A percentile compares a stretch with the other conserved stretches of the same genome.
These are phyloP conservation scores for Tympanoctomys barrerae DNA, from an alignment of 2,797 vertebrate species.

Conservation along the genomic window DNA sequence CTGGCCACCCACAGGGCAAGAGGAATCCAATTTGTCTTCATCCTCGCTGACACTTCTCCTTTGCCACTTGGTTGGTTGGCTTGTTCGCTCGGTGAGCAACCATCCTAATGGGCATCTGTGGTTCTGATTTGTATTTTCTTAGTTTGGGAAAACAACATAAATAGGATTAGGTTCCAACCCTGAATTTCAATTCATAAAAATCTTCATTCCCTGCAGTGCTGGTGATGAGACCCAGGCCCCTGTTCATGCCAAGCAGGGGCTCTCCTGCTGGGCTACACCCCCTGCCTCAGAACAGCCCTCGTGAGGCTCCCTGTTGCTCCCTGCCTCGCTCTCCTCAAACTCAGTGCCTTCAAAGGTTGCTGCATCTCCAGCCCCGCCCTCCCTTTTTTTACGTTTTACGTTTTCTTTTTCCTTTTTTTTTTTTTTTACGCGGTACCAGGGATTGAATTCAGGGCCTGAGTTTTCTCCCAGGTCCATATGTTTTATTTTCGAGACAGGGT, in stretches of 20 bases:
- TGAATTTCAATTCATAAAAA: constrained; percentile 48
- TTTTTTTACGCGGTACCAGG: too few species aligned
- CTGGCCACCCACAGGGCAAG: background rate
- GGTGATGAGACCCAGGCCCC: background rate
- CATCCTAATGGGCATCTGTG: background rate
- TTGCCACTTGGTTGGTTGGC: background rate
- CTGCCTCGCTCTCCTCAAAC: background rate
- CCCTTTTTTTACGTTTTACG: background rate
- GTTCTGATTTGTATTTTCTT: background rate
- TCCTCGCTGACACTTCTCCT: background rate
- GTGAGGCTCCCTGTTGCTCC: background rate
- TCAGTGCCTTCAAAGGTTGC: background rate
- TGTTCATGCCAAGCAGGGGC: background rate
- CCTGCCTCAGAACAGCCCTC: background rate
- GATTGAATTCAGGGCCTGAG: too few species aligned
- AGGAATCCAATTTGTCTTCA: background rate
- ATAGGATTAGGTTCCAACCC: background rate
- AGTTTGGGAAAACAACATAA: constrained; percentile 2
- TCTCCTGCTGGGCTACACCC: background rate
- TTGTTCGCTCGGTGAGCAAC: background rate
- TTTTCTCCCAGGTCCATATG: background rate
- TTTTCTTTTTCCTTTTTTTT: too few species aligned
- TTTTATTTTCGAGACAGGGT: background rate
- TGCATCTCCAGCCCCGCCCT: background rate
- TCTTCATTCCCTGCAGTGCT: background rate